Percentiles rank a stretch among this genome's conserved stretches.
Evolutionary conservation across 2,113 vertebrate genomes (phyloP).

Genomic region (Morphnarchus princeps): DNA sequence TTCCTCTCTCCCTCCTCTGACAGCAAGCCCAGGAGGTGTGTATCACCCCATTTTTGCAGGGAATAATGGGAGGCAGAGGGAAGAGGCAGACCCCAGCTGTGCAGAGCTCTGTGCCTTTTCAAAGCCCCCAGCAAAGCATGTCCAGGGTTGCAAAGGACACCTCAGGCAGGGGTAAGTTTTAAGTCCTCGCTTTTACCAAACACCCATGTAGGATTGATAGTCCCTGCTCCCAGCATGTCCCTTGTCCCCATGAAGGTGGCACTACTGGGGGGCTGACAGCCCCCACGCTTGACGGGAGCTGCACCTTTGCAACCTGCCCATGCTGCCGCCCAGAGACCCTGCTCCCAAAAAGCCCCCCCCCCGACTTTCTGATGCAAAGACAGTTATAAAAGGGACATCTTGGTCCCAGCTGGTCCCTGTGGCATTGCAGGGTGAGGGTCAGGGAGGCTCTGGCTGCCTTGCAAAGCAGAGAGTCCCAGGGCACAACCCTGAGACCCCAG

Average conservation of each 20-base stretch:
- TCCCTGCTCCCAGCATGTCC: rapidly evolving
- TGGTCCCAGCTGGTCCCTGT: rapidly evolving
- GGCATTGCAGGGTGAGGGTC: neutral
- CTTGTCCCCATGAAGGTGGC: neutral
- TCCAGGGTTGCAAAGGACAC: neutral
- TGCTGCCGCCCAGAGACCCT: neutral
- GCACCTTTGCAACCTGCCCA: neutral
- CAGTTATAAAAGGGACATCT: neutral
- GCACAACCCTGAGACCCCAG: neutral
- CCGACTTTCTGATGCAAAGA: neutral
- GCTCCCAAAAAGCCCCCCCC: neutral
- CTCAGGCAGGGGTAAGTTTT: neutral
- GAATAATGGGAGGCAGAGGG: neutral
- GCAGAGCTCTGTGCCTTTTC: neutral
- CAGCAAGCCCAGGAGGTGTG: neutral
- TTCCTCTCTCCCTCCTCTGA: neutral
- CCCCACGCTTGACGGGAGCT: neutral
- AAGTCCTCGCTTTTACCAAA: neutral
- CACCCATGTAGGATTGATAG: rapidly evolving
- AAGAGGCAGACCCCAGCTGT: neutral
- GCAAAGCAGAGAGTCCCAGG: neutral
- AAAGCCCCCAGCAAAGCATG: neutral
- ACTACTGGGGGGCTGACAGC: neutral
- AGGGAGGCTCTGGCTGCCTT: neutral
- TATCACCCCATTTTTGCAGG: neutral